phyloP scores from a whole-genome alignment of 2,113 vertebrate genomes.

The Andinoacara biseriatus region DNA sequence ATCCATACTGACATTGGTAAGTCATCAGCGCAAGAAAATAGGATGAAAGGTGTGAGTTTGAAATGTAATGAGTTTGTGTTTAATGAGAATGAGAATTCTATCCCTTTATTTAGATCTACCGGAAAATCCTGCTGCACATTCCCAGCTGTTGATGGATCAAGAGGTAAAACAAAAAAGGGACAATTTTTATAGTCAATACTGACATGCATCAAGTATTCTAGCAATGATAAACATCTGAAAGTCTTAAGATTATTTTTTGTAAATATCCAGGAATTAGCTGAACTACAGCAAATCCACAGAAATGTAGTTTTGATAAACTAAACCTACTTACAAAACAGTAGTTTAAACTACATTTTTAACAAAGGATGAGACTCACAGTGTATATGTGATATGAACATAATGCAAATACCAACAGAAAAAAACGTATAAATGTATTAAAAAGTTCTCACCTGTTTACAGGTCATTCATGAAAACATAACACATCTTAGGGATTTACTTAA shows the following conservation, averaged over 20 bases:
- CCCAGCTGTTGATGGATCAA: slow-evolving; percentile 18
- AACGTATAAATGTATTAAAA: neutral
- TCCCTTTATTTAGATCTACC: slow-evolving; percentile 44
- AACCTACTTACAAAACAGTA: neutral
- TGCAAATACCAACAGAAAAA: too few species aligned
- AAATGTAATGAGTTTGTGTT: neutral
- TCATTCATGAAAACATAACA: neutral
- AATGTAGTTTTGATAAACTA: neutral
- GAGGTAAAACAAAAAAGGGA: slow-evolving; percentile 48
- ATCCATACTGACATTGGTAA: slow-evolving; percentile 55
- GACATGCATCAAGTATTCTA: neutral
- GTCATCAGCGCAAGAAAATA: neutral
- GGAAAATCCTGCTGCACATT: slow-evolving; percentile 27
- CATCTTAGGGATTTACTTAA: neutral
- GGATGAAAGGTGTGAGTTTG: neutral
- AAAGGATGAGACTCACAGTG: neutral
- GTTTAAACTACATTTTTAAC: neutral
- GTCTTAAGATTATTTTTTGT: neutral
- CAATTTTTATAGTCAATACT: neutral
- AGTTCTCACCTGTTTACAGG: neutral
- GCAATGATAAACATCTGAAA: neutral
- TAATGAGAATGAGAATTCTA: neutral
- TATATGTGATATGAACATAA: neutral
- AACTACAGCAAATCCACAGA: too few species aligned
- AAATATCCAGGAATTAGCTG: too few species aligned